phyloP scores from a whole-genome alignment of 2,888 invertebrate genomes.

The Eurytoma adleriae region DNA sequence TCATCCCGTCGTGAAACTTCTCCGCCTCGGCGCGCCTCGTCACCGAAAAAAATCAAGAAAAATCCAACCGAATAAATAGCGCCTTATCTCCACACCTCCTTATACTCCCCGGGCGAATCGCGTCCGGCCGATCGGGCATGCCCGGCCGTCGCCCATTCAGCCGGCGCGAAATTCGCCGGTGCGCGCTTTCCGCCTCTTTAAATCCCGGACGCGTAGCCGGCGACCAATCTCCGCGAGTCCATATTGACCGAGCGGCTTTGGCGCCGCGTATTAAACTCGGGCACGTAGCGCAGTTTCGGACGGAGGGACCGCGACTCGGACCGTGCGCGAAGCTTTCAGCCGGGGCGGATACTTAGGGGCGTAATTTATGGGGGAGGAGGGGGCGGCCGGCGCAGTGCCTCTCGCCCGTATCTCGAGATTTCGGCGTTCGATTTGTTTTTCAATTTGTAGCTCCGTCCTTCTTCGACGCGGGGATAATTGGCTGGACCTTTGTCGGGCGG shows the following conservation, averaged over 20 bases:
- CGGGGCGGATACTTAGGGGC: conserved; percentile 10
- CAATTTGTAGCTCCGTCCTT: conserved; percentile 16
- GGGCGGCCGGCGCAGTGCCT: neutral
- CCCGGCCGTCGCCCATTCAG: neutral
- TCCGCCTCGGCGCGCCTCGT: neutral
- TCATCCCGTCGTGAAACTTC: neutral
- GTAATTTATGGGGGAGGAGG: conserved; percentile 20
- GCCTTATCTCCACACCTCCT: neutral
- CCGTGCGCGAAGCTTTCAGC: neutral
- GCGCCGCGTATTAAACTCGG: conserved; percentile 23
- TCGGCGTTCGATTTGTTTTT: conserved; percentile 32
- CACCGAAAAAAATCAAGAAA: neutral
- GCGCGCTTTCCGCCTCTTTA: neutral
- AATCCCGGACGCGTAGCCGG: conserved; percentile 1
- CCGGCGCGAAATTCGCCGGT: neutral
- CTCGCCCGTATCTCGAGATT: neutral
- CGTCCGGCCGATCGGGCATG: neutral
- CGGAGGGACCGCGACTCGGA: neutral
- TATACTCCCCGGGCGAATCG: neutral
- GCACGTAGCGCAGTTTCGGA: conserved; percentile 6
- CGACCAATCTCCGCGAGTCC: neutral
- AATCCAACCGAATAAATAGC: neutral
- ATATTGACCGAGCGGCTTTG: neutral
- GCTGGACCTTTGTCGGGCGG: too few relatives aligned
- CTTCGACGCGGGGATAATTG: too few relatives aligned